Evolutionary conservation across 2,888 invertebrate genomes (phyloP).

Genomic region (Linyphia triangularis): DNA sequence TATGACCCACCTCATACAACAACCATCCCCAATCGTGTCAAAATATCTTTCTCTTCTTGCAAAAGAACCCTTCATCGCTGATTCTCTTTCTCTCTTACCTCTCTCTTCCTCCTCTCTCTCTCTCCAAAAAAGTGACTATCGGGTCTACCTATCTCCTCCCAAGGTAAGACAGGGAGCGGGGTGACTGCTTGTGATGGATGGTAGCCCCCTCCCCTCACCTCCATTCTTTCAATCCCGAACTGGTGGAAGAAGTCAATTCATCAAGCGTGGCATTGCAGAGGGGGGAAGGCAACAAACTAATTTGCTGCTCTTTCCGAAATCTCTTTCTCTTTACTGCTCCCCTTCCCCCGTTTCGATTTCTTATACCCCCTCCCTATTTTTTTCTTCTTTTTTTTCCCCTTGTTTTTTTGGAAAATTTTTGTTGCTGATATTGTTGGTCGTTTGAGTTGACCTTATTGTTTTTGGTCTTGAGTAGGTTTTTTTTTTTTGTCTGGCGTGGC

Average conservation of each 20-base stretch:
- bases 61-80: neutral
- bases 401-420: conserved; percentile 2
- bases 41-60: neutral
- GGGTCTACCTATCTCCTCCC: neutral
- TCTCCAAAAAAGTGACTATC: neutral
- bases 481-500: neutral
- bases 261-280: conserved; percentile 39
- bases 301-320: conserved; percentile 32
- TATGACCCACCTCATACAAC: too few relatives aligned
- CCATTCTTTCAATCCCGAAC: conserved; percentile 25
- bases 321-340: neutral
- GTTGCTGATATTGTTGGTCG: neutral
- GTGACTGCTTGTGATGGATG: conserved; percentile 44
- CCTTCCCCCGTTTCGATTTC: neutral
- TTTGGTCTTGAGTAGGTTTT: neutral
- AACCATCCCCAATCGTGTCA: neutral
- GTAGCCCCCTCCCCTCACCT: conserved; percentile 23
- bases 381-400: neutral
- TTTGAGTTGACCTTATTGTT: neutral
- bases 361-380: neutral
- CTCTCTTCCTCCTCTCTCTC: neutral
- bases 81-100: neutral
- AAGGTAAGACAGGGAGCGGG: conserved; percentile 62
- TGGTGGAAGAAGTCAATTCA: conserved; percentile 63
- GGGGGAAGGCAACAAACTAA: conserved; percentile 65